Evolutionary conservation across 2,888 invertebrate genomes (phyloP), one percentile per base, ranked within the genome.

Genomic region (Drosophila longiperda): DNA sequence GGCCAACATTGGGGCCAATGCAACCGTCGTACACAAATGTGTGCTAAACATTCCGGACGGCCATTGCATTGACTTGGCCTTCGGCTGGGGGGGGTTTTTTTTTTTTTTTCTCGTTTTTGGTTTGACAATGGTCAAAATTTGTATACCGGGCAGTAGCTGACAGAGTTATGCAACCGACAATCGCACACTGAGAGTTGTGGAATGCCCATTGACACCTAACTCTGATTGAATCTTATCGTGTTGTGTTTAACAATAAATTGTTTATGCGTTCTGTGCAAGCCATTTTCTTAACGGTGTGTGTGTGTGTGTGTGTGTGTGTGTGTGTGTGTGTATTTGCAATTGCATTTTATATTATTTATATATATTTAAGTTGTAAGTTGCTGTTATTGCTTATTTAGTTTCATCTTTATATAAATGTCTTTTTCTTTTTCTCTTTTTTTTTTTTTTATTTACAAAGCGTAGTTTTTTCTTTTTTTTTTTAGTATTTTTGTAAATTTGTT

Each of bases 81-180:
- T 11, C 7, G n/a, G 34, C 26, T 52, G 33, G 45, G 54, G 59
- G 54, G 59, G 54, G 52, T 20, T 20, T 58, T 26, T 63, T 12
- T 20, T 55, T 57, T 53, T 57, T 26, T 55, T 53, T 7, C 6
- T 1, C 12, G 20, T 12, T 45, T 45, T 20, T 20, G 20, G 12
- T 42, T 12, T 70, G 78, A 78, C 76, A 80, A 78, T 75, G 9
- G 77, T 80, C 77, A 71, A 62, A 73, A 68, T 57, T 70, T 65
- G n/a, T 77, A 84, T 86, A 85, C 91, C 88, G 86, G 90, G 89
- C 87, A 92, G 87, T 90, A 89, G 88, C 91, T 84, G 82, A 89
- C 91, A 92, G 91, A 92, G 91, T 91, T 92, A 92, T 92, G 90
- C 92, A 91, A 89, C 82, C 84, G 81, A 85, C 87, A 91, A 90